A percentile compares a stretch with the other conserved stretches of the same genome.
Conservation (phyloP, 2,797 vertebrate species). For the Tachyglossus aculeatus region DNA sequence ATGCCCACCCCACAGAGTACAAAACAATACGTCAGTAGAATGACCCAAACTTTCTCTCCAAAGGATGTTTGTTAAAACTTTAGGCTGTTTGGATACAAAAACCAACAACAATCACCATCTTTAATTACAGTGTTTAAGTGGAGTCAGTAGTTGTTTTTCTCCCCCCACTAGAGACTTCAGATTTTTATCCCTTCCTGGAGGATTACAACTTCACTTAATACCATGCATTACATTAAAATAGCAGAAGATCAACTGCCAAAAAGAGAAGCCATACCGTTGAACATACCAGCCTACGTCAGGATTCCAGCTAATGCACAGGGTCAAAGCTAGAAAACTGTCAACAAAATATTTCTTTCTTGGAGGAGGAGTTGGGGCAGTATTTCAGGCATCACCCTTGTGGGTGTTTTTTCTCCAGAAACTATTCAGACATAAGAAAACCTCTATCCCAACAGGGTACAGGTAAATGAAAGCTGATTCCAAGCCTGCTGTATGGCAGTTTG, state of each 20-base stretch:
- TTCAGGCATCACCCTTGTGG: neutral
- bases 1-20: conserved; percentile 67
- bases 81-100: conserved; percentile 47
- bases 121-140: conserved; percentile 54
- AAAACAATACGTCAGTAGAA: conserved; percentile 72
- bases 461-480: conserved; percentile 11
- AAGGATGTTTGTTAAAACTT: conserved; percentile 63
- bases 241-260: too few relatives aligned
- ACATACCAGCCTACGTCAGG: conserved; percentile 1
- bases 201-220: conserved; percentile 38
- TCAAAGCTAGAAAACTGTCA: conserved; percentile 5
- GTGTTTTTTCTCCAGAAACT: conserved; percentile 13
- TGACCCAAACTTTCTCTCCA: conserved; percentile 56
- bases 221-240: conserved; percentile 47
- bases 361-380: too few relatives aligned
- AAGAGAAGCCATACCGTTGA: too few relatives aligned
- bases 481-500: neutral
- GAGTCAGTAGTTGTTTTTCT: too few relatives aligned
- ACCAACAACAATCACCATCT: conserved; percentile 42
- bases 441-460: neutral
- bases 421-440: conserved; percentile 8
- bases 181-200: too few relatives aligned
- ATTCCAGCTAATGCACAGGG: conserved; percentile 30
- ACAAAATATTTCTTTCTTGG: conserved; percentile 1
- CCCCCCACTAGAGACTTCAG: too few relatives aligned